Conservation (phyloP, 2,888 invertebrate genomes). For the Artemia sinica region DNA sequence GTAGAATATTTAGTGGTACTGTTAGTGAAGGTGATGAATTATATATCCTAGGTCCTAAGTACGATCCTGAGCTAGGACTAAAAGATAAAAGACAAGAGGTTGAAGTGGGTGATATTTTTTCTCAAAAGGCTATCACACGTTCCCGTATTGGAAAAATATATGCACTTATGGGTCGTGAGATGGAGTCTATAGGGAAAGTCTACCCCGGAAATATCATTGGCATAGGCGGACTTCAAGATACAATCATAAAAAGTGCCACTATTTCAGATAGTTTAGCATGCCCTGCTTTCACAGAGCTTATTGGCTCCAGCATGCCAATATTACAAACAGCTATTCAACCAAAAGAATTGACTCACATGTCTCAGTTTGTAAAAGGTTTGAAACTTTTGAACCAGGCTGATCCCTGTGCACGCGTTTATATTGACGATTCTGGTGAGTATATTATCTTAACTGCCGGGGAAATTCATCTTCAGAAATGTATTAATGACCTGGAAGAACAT, state of each 20-base stretch:
- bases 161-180: conserved; percentile 78
- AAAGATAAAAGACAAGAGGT: conserved; percentile 24
- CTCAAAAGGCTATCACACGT: neutral
- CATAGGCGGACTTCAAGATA: conserved; percentile 66
- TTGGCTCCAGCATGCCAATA: conserved; percentile 61
- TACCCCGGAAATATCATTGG: conserved; percentile 80
- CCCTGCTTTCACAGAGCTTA: conserved; percentile 70
- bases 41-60: conserved; percentile 70
- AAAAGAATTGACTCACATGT: conserved; percentile 55
- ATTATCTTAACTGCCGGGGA: conserved; percentile 89
- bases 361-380: conserved; percentile 43
- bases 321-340: conserved; percentile 86
- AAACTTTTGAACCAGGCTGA: conserved; percentile 81
- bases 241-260: conserved; percentile 74
- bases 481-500: conserved; percentile 64
- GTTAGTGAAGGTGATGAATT: conserved; percentile 55
- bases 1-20: conserved; percentile 76
- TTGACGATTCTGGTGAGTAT: conserved; percentile 87
- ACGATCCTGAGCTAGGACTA: conserved; percentile 45
- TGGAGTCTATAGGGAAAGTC: conserved; percentile 57
- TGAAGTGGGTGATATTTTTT: neutral
- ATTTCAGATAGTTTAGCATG: conserved; percentile 60
- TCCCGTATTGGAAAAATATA: conserved; percentile 53
- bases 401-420: conserved; percentile 70
- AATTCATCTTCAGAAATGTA: conserved; percentile 85